Evolutionary conservation across 2,113 vertebrate species (phyloP).

Genomic region (Xenus cinereus): DNA sequence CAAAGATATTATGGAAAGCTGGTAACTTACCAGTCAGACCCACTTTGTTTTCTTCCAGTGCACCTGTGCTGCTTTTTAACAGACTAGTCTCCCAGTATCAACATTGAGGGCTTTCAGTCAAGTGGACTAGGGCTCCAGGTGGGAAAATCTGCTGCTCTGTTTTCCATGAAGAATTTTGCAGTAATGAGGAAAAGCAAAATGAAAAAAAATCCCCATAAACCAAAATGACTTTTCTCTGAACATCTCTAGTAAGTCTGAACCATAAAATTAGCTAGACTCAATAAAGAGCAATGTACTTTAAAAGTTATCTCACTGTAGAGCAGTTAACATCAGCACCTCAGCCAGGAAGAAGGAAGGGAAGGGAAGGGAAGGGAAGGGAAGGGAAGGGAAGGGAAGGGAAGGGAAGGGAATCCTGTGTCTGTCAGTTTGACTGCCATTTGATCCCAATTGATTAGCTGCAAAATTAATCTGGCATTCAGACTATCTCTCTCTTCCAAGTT

Average conservation of each 20-base stretch:
- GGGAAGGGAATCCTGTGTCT: background rate
- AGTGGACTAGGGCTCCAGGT: background rate
- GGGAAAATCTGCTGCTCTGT: background rate
- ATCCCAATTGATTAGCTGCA: background rate
- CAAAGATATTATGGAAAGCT: background rate
- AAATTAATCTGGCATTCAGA: background rate
- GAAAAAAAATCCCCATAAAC: background rate
- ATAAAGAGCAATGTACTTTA: background rate
- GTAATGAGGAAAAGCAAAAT: background rate
- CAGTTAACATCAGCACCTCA: background rate
- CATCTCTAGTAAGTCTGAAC: background rate
- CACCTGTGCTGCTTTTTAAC: background rate
- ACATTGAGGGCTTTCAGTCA: background rate
- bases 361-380: background rate
- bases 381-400: too few relatives aligned
- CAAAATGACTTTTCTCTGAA: background rate
- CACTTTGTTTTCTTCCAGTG: background rate
- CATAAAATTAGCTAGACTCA: background rate
- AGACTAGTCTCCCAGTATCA: background rate
- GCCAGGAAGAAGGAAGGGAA: rapidly evolving
- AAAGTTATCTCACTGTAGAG: background rate
- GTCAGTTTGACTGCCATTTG: background rate
- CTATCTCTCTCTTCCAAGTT: background rate
- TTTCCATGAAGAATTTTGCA: background rate
- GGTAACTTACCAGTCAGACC: background rate